These are phyloP conservation scores for Yponomeuta malinellus DNA, from an alignment of 2,888 invertebrate genomes.

Conservation along the genomic window DNA sequence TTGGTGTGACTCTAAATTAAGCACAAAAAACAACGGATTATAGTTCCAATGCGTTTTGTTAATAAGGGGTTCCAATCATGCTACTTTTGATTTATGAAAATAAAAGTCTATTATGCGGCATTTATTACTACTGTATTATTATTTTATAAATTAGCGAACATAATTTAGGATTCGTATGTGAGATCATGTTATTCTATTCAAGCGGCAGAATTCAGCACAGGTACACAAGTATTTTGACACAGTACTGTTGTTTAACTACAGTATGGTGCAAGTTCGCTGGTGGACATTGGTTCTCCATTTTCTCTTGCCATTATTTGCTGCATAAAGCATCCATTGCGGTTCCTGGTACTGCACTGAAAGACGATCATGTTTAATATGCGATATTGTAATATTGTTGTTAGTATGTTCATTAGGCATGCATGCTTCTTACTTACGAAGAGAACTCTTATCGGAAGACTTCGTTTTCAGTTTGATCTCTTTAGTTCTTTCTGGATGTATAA, in stretches of 20 bases:
- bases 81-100: neutral
- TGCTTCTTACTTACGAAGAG: conserved; percentile 66
- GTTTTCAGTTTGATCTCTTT: conserved; percentile 42
- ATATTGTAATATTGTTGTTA: conserved; percentile 32
- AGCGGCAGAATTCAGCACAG: neutral
- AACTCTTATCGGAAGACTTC: conserved; percentile 41
- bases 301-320: conserved; percentile 42
- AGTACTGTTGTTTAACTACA: conserved; percentile 27
- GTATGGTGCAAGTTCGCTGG: conserved; percentile 63
- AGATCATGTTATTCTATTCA: conserved; percentile 13
- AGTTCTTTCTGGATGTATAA: conserved; percentile 36
- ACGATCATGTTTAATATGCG: conserved; percentile 47
- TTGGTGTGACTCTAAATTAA: no score
- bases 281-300: conserved; percentile 51
- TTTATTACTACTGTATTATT: neutral
- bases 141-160: conserved; percentile 3
- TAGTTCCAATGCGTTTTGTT: no score
- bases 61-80: no score
- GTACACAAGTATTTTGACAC: conserved; percentile 3
- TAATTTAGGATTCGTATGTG: conserved; percentile 10
- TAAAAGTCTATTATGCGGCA: neutral
- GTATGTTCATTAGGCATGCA: conserved; percentile 48
- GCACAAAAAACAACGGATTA: no score
- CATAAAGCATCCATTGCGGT: conserved; percentile 45
- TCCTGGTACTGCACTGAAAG: conserved; percentile 67